Evolutionary conservation across 2,888 invertebrate species (phyloP).

Genomic region (Amblyjoppa fuscipennis): DNA sequence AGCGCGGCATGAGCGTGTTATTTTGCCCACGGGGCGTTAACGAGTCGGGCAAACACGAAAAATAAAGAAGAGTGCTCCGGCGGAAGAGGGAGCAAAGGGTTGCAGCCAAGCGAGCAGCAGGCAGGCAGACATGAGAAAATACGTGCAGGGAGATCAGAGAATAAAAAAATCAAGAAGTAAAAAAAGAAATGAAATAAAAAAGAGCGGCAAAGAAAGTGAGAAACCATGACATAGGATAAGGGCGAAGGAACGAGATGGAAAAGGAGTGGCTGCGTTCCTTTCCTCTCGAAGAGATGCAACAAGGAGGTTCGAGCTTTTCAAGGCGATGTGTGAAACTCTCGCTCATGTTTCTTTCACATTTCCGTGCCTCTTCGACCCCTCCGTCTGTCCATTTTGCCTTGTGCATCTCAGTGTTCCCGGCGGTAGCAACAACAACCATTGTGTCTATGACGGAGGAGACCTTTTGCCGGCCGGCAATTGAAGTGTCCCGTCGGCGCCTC

Average conservation of each 20-base stretch:
- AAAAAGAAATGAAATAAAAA: constrained; percentile 29
- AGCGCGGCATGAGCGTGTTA: constrained; percentile 64
- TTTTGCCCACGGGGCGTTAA: constrained; percentile 79
- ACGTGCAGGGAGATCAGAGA: constrained; percentile 32
- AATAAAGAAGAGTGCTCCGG: constrained; percentile 53
- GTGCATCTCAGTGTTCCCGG: background rate
- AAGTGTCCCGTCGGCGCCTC: background rate
- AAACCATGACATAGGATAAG: constrained; percentile 67
- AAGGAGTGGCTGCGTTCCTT: background rate
- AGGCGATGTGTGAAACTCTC: constrained; percentile 21
- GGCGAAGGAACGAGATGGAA: constrained; percentile 19
- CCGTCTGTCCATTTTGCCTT: background rate
- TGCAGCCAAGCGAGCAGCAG: constrained; percentile 46
- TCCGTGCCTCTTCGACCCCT: constrained; percentile 71
- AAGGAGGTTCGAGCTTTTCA: constrained; percentile 20
- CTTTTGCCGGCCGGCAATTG: background rate
- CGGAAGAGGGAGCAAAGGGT: constrained; percentile 59
- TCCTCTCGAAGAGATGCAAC: background rate
- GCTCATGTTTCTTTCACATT: constrained; percentile 8
- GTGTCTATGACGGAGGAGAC: background rate
- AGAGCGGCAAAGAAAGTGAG: constrained; percentile 39
- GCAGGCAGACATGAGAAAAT: constrained; percentile 35
- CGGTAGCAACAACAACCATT: background rate
- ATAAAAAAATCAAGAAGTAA: constrained; percentile 58
- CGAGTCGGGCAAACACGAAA: constrained; percentile 80